Evolutionary conservation across 2,888 invertebrate species (phyloP).

Genomic region (Perdita meconis): DNA sequence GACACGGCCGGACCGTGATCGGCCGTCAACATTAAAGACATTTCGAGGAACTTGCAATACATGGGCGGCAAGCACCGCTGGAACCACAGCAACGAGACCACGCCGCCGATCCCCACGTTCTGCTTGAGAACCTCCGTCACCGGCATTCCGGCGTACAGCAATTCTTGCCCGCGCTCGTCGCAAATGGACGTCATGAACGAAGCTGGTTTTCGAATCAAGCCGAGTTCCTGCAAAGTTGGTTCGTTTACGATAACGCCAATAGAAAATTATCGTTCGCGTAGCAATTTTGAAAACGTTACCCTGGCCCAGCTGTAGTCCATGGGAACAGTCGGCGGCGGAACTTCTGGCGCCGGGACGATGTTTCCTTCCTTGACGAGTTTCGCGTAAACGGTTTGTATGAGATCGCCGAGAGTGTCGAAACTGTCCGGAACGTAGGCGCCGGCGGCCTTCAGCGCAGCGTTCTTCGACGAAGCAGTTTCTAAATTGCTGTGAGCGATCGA

Average conservation of each 20-base stretch:
- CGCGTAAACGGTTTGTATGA: conserved; percentile 90
- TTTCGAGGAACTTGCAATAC: conserved; percentile 98
- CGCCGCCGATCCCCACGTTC: conserved; percentile 98
- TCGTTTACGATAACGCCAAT: neutral
- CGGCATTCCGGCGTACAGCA: conserved; percentile 97
- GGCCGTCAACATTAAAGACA: conserved; percentile 99
- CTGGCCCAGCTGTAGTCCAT: conserved; percentile 99
- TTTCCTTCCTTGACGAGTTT: conserved; percentile 92
- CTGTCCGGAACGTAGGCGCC: conserved; percentile 97
- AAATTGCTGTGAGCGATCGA: conserved; percentile 97
- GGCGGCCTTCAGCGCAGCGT: conserved; percentile 91
- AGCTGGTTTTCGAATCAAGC: conserved; percentile 98
- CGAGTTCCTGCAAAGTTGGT: conserved; percentile 90
- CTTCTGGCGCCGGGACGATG: conserved; percentile 95
- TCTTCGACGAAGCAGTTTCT: conserved; percentile 98
- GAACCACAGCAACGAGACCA: conserved; percentile 99
- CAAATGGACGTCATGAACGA: conserved; percentile 99
- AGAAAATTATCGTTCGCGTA: no score
- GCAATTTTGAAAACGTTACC: conserved; percentile 85
- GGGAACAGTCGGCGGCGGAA: conserved; percentile 99
- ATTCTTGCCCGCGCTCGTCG: conserved; percentile 98
- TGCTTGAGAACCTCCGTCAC: conserved; percentile 95
- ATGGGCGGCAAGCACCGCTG: conserved; percentile 97
- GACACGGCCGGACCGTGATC: conserved; percentile 99
- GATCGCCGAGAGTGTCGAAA: conserved; percentile 95